Conservation (phyloP, 2,888 invertebrate genomes). For the Zygothrica quintamaculata region DNA sequence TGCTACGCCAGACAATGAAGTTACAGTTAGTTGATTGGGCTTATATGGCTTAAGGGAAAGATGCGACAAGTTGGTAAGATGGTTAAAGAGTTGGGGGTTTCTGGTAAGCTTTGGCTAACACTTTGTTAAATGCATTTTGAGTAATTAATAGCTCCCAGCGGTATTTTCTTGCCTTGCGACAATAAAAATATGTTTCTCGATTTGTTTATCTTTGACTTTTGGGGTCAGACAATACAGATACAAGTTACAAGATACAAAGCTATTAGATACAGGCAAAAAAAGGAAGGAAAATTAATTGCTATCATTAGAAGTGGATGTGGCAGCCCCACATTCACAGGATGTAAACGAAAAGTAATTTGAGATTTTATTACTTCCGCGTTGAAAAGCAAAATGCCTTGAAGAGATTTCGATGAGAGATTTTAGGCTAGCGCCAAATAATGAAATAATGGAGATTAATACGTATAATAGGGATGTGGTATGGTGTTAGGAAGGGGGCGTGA, state of each 20-base stretch:
- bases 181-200: slow-evolving; percentile 75
- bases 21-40: slow-evolving; percentile 18
- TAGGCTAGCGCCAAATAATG: slow-evolving; percentile 53
- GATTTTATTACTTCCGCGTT: slow-evolving; percentile 79
- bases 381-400: slow-evolving; percentile 59
- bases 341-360: slow-evolving; percentile 76
- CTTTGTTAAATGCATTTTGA: slow-evolving; percentile 60
- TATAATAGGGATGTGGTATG: no score
- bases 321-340: slow-evolving; percentile 53
- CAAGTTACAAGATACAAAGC: slow-evolving; percentile 6
- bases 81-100: slow-evolving; percentile 6
- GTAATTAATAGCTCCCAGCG: slow-evolving; percentile 82
- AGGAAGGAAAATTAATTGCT: slow-evolving; percentile 70
- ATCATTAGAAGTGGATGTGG: slow-evolving; percentile 52
- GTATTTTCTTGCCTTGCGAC: slow-evolving; percentile 61
- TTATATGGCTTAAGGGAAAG: slow-evolving; percentile 11
- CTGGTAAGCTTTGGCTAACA: slow-evolving; percentile 1
- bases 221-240: slow-evolving; percentile 35
- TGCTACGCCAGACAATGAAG: slow-evolving; percentile 53
- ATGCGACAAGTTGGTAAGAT: no score
- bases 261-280: slow-evolving; percentile 35
- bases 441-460: slow-evolving; percentile 74
- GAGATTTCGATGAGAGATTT: slow-evolving; percentile 35
- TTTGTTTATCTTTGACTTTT: slow-evolving; percentile 66
- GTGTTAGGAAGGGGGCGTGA: slow-evolving; percentile 60